Percentiles rank a stretch among this genome's conserved stretches.
phyloP scores from a whole-genome alignment of 23 tunicate genomes.

The Botrylloides violaceus region DNA sequence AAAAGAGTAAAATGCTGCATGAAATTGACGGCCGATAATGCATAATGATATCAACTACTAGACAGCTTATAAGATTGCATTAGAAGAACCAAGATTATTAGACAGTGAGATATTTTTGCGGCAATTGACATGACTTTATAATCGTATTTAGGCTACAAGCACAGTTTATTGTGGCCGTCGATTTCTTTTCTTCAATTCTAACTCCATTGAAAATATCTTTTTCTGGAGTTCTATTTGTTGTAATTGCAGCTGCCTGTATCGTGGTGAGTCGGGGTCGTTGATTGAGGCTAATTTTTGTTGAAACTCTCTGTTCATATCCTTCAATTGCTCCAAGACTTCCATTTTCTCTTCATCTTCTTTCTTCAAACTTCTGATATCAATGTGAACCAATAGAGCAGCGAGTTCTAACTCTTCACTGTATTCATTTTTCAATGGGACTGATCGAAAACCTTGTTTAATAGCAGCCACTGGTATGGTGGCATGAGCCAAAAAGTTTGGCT shows the following conservation, averaged over 20 bases:
- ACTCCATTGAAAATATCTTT: not conserved
- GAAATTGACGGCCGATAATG: no score
- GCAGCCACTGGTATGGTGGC: constrained; percentile 64
- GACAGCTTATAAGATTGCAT: no score
- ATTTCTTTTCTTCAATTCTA: not conserved
- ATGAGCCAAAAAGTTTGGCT: constrained; percentile 78
- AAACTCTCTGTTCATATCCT: not conserved
- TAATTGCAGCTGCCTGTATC: not conserved
- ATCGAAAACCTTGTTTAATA: constrained; percentile 52
- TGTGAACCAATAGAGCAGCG: constrained; percentile 20
- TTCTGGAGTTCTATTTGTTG: not conserved
- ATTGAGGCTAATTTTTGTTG: not conserved
- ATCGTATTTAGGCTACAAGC: no score
- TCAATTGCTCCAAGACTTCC: constrained; percentile 3
- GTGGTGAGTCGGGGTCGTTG: not conserved
- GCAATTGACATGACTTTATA: no score
- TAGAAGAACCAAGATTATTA: no score
- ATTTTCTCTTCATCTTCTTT: constrained; percentile 21
- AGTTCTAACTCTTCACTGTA: constrained; percentile 20
- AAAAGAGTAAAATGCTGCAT: no score
- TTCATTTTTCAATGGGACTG: constrained; percentile 25
- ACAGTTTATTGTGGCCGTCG: no score
- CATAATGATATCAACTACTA: no score
- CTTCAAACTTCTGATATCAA: constrained; percentile 19
- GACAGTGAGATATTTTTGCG: no score